Evolutionary conservation across 2,888 invertebrate genomes (phyloP), one percentile per base, ranked within the genome.

Genomic region (Papilio elwesi): DNA sequence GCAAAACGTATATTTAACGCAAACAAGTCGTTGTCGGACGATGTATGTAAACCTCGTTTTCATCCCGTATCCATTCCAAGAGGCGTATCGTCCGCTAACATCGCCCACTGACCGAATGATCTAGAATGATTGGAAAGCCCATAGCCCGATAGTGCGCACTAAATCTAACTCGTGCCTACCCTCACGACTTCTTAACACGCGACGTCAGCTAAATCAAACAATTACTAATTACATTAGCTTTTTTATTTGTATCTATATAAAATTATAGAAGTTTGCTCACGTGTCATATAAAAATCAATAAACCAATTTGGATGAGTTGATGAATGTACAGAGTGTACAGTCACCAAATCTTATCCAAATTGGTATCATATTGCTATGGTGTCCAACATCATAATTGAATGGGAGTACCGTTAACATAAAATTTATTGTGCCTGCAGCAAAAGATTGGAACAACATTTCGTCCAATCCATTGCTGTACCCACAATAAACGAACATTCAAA

Each of bases 101-200:
- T 70, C 62, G 53, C 62, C 67, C 55, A 67, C 68, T 70, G 71
- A 73, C 74, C 75, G 75, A 68, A 74, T 76, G 74, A 75, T 77
- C 76, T 76, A 77, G 75, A 76, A 74, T 76, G 74, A 77, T 76
- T 77, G 75, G 76, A 77, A 76, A 77, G 76, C 76, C 71, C 26
- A 62, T 49, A 43, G 26, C 26, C 38, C 52, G 62, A 68, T 68
- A 72, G 63, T 53, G 62, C 15, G 38, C 26, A 43, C 62, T 62
- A 12, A 52, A 59, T 68, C 63, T 68, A 9, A 48, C 11, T 43
- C 62, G 38, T 55, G 12, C 38, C 47, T 49, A n/a, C 55, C n/a
- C 52, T 68, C 68, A 72, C 68, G 63, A 53, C 72, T 55, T 15
- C 16, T 6, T 62, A 49, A 49, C 72, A 72, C 68, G 72, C 68